Evolutionary conservation across 2,113 vertebrate genomes (phyloP).

Genomic region (Erythrocebus patas): DNA sequence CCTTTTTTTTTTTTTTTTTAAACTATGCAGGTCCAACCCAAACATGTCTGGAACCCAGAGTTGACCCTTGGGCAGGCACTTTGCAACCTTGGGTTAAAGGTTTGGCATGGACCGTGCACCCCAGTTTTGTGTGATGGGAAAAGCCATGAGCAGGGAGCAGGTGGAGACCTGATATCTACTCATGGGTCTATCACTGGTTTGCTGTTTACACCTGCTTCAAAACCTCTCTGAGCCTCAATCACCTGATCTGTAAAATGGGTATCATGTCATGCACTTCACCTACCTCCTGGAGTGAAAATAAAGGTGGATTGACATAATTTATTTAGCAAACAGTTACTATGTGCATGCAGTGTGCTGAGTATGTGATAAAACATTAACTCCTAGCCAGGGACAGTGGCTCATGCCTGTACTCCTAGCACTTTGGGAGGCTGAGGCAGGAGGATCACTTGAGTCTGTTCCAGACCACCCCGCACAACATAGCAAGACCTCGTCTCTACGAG

Average conservation of each 20-base stretch:
- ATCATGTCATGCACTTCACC: neutral
- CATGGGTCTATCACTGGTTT: accelerated
- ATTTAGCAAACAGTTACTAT: neutral
- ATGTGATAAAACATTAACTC: neutral
- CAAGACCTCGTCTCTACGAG: too few species aligned
- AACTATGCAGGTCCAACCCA: neutral
- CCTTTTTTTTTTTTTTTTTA: neutral
- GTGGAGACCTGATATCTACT: neutral
- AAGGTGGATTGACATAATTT: neutral
- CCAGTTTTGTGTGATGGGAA: neutral
- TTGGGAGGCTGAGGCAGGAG: too few species aligned
- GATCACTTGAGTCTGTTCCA: too few species aligned
- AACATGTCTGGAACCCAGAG: neutral
- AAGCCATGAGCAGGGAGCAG: neutral
- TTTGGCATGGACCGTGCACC: neutral
- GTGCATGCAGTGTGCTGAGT: neutral
- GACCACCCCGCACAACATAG: too few species aligned
- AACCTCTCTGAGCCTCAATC: neutral
- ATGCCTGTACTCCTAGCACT: too few species aligned
- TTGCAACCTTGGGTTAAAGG: neutral
- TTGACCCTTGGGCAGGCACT: neutral
- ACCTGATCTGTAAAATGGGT: neutral
- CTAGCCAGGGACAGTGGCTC: neutral
- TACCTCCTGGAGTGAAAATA: neutral
- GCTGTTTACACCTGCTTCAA: neutral